Conservation (phyloP, 2,888 invertebrate genomes). For the Andricus curvator region DNA sequence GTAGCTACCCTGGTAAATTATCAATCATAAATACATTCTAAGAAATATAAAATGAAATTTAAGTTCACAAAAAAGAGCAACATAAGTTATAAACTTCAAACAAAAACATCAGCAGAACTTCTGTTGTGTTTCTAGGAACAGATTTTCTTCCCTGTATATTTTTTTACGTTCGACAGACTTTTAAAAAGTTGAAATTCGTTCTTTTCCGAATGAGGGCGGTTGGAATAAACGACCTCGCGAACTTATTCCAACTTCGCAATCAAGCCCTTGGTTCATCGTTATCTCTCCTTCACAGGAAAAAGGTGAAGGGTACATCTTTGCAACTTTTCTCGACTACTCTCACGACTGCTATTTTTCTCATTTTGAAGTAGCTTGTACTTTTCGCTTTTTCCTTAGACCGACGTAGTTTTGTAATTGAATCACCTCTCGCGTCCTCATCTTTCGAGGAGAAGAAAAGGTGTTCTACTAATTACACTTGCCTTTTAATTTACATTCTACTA, state of each 20-base stretch:
- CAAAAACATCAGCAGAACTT: not conserved
- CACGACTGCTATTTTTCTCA: conserved; percentile 6
- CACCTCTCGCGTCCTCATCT: conserved; percentile 10
- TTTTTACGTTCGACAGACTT: conserved; percentile 22
- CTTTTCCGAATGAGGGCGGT: conserved; percentile 11
- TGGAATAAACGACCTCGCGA: conserved; percentile 21
- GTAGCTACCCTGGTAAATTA: not conserved
- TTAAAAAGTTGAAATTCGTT: conserved; percentile 25
- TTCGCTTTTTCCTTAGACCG: conserved; percentile 19
- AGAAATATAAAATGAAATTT: not conserved
- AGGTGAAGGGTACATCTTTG: conserved; percentile 33
- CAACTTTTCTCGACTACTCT: conserved; percentile 17
- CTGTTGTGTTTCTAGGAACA: conserved; percentile 1
- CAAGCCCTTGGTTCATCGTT: conserved; percentile 28
- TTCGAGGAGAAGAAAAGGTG: conserved; percentile 6
- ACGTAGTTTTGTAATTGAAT: conserved; percentile 34
- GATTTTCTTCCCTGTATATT: not conserved
- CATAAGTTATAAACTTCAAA: not conserved
- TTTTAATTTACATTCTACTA: conserved; percentile 29
- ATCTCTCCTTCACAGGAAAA: conserved; percentile 29
- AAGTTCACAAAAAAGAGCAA: not conserved
- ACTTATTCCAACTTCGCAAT: conserved; percentile 35
- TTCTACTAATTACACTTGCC: conserved; percentile 26
- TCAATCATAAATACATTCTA: not conserved
- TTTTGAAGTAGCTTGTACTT: conserved; percentile 13